A percentile compares a stretch with the other conserved stretches of the same genome.
phyloP scores from a whole-genome alignment of 2,113 vertebrate genomes.

The Nothoprocta pentlandii region DNA sequence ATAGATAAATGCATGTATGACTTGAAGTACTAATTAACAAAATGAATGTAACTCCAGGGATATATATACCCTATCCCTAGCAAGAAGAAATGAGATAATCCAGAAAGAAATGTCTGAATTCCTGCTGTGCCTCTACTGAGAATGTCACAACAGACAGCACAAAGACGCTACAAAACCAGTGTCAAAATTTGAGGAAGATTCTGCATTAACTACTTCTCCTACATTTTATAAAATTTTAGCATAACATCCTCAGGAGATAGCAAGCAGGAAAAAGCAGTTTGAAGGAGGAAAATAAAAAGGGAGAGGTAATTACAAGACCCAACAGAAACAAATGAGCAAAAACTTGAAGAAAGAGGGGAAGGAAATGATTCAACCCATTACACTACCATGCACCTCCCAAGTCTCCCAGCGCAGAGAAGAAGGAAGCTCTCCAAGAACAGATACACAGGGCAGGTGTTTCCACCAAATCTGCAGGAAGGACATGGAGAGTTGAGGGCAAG shows the following conservation, averaged over 20 bases:
- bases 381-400: not conserved
- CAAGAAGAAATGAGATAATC: not conserved
- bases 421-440: not conserved
- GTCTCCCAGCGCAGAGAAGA: not conserved
- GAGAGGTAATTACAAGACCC: constrained; percentile 21
- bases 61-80: not conserved
- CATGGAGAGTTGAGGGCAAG: not conserved
- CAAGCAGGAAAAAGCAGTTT: not conserved
- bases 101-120: not conserved
- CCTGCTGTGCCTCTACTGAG: not conserved
- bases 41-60: not conserved
- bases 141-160: not conserved
- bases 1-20: not conserved
- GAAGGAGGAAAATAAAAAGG: constrained; percentile 1
- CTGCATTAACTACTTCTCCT: not conserved
- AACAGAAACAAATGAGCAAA: constrained; percentile 34
- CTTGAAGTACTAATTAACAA: not conserved
- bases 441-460: rapidly evolving
- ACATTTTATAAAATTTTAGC: not conserved
- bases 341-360: not conserved
- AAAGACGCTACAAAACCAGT: not conserved
- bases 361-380: not conserved
- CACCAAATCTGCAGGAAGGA: rapidly evolving
- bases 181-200: not conserved
- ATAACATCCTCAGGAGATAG: constrained; percentile 1